Percentiles rank a stretch among this genome's conserved stretches.
phyloP scores from a whole-genome alignment of 2,888 invertebrate species.

The Tetropium fuscum region DNA sequence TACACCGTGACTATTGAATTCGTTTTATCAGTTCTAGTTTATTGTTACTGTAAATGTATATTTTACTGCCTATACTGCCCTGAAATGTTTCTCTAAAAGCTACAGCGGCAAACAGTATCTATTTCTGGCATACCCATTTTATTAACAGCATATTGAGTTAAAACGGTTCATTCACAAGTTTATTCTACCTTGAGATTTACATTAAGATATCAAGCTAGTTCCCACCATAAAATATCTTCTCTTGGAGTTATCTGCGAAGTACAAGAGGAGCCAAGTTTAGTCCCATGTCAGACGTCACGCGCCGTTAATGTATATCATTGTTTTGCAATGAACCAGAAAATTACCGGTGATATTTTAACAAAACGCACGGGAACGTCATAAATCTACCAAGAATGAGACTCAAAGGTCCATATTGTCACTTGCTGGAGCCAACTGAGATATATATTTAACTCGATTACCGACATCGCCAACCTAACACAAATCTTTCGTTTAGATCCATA shows the following conservation, averaged over 20 bases:
- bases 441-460: background rate
- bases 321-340: conserved; percentile 54
- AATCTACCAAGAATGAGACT: conserved; percentile 40
- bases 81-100: too few species aligned
- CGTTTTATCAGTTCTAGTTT: too few species aligned
- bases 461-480: conserved; percentile 16
- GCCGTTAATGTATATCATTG: conserved; percentile 49
- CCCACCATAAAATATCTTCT: conserved; percentile 52
- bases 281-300: conserved; percentile 53
- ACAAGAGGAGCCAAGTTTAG: conserved; percentile 52
- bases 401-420: conserved; percentile 40
- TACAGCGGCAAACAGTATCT: too few species aligned
- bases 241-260: conserved; percentile 47
- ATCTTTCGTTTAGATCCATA: conserved; percentile 11
- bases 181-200: conserved; percentile 37
- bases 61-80: too few species aligned
- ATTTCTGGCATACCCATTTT: conserved; percentile 15
- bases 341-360: conserved; percentile 52
- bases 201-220: conserved; percentile 52
- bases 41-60: too few species aligned
- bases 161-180: conserved; percentile 35
- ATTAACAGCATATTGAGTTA: conserved; percentile 22
- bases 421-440: conserved; percentile 15
- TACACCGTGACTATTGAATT: too few species aligned
- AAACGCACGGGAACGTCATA: conserved; percentile 47